phyloP scores from a whole-genome alignment of 1,140 invertebrate genomes.

The Lasaia peninsularis region DNA sequence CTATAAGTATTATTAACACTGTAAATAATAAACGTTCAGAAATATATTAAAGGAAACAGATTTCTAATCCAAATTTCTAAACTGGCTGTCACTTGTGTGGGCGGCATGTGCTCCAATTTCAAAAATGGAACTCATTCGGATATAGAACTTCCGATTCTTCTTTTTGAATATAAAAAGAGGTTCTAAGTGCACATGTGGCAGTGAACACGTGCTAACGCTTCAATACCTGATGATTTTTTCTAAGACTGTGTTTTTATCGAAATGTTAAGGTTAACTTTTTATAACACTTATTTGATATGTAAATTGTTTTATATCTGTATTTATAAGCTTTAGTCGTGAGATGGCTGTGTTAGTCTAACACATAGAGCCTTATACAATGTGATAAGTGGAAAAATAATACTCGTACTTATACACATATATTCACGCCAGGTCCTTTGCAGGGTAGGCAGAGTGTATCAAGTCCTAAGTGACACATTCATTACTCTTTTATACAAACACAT shows the following conservation, averaged over 20 bases:
- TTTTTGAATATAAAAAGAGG: slow-evolving; percentile 42
- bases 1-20: too few relatives aligned
- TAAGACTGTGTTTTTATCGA: slow-evolving; percentile 31
- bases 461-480: too few relatives aligned
- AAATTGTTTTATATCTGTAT: background rate
- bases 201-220: slow-evolving; percentile 42
- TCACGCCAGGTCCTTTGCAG: too few relatives aligned
- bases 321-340: too few relatives aligned
- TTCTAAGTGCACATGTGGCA: slow-evolving; percentile 41
- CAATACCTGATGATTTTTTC: slow-evolving; percentile 41
- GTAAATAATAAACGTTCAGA: background rate
- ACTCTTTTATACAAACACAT: too few relatives aligned
- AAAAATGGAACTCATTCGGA: slow-evolving; percentile 43
- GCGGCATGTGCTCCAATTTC: slow-evolving; percentile 37
- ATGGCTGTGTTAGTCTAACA: too few relatives aligned
- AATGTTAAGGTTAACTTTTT: slow-evolving; percentile 7
- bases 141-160: slow-evolving; percentile 53
- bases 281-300: background rate
- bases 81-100: slow-evolving; percentile 22
- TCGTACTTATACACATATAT: too few relatives aligned
- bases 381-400: too few relatives aligned
- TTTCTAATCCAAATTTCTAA: slow-evolving; percentile 14
- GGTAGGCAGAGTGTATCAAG: too few relatives aligned
- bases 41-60: background rate
- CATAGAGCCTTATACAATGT: too few relatives aligned